Percentiles rank a stretch among this genome's conserved stretches.
phyloP scores from a whole-genome alignment of 2,888 invertebrate species.

The Cheiracanthium punctorium region DNA sequence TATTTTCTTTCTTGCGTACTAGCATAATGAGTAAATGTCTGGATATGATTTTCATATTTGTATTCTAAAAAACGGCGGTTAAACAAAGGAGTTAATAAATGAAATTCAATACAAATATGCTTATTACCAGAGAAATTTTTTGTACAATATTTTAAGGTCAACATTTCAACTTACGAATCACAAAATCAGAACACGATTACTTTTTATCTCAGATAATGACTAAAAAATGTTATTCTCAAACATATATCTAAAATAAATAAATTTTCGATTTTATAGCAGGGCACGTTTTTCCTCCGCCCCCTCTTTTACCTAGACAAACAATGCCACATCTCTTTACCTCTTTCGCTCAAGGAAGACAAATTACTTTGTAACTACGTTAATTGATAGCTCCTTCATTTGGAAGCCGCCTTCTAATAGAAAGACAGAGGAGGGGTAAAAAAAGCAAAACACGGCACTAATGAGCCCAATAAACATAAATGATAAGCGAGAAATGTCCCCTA shows the following conservation, averaged over 20 bases:
- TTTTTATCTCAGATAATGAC: too few species aligned
- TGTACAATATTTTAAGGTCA: too few species aligned
- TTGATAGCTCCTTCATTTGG: neutral
- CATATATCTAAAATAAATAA: neutral
- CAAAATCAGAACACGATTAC: too few species aligned
- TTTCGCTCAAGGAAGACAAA: neutral
- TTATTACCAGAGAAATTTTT: too few species aligned
- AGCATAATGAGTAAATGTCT: too few species aligned
- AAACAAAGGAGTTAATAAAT: too few species aligned
- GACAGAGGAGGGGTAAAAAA: neutral
- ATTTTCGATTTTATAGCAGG: neutral
- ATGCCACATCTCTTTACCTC: neutral
- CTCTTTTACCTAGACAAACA: neutral
- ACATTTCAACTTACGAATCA: too few species aligned
- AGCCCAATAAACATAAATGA: constrained; percentile 2
- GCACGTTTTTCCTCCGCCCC: neutral
- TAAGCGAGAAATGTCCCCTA: neutral
- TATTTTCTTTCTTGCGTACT: too few species aligned
- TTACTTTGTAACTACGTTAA: neutral
- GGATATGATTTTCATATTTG: too few species aligned
- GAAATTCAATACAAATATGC: too few species aligned
- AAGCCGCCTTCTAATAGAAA: neutral
- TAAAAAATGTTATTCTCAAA: too few species aligned
- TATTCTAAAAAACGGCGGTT: too few species aligned
- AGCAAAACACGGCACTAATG: neutral